phyloP scores from a whole-genome alignment of 2,797 vertebrate genomes.

The Sylvilagus floridanus region DNA sequence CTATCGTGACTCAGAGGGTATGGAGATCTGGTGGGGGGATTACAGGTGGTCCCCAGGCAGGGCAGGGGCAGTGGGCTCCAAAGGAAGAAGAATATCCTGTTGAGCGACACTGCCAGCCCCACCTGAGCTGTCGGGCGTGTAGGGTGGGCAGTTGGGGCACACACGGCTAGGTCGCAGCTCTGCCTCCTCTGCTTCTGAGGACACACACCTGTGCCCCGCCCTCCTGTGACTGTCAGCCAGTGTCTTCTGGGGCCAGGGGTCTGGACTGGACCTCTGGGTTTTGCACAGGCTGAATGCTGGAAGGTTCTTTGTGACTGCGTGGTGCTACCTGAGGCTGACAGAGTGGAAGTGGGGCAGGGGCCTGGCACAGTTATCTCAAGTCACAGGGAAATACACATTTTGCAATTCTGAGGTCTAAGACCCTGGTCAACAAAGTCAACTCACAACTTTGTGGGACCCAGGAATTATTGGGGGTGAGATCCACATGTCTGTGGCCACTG shows the following conservation, averaged over 20 bases:
- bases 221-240: background rate
- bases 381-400: background rate
- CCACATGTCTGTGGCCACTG: accelerated
- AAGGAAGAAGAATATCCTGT: too few species aligned
- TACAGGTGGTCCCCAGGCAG: background rate
- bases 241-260: background rate
- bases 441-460: background rate
- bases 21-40: background rate
- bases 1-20: background rate
- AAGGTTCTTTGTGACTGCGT: background rate
- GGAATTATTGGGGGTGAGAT: background rate
- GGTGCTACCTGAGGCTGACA: background rate
- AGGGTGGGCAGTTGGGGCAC: background rate
- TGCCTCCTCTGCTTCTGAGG: background rate
- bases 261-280: background rate
- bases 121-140: background rate
- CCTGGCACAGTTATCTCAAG: background rate
- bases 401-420: background rate
- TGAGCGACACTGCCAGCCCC: too few species aligned
- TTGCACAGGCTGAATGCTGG: background rate
- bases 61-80: background rate
- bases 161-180: background rate
- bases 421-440: background rate
- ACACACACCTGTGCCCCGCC: background rate
- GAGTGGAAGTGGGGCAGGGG: background rate